Base-by-base conservation (phyloP, 2,113 vertebrate genomes). In the Isurus oxyrinchus region DNA sequence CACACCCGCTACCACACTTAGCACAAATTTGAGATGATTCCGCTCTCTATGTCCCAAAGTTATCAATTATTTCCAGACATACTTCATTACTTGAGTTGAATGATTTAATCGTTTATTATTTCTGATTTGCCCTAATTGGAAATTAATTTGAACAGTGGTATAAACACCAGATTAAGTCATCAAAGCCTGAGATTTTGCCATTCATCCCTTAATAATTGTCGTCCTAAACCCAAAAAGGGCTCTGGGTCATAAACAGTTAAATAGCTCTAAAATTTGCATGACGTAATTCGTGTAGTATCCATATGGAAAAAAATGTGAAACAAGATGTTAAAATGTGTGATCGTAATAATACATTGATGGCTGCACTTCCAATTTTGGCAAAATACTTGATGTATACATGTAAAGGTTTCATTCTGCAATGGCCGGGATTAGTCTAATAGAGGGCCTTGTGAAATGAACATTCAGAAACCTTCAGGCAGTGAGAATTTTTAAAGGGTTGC, bases 381-480 rank as follows among this genome's bases (percentile, higher is more conserved):
- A 76, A 95, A 55, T 76, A 55, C 49, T 55, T 44, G 7, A 72
- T 53, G 94, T 57, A 8, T 72, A 31, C 94, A 53, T 90, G 25
- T 90, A 90, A 35, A 57, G 49, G 25, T 27, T 72, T 69, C 66
- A 19, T 72, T 72, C 44, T 55, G 66, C 21, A 25, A 44, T 40
- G 90, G 61, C 16, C 0, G 40, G 35, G 40, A 49, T 69, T 95
- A 21, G 19, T 49, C 49, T 69, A 27, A 72, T 21, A 1, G 40
- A 69, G n/a, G 2, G 49, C 2, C 10, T 53, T n/a, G 88, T 31
- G 31, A 8, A 59, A 27, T 13, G 31, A 59, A 59, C 55, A 53
- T 72, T 95, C 94, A 55, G 49, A 95, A 72, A 95, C 67, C 94
- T 63, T 69, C 44, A 72, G 67, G 53, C 53, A 55, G 88, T 31